Base-by-base conservation (phyloP, 1,140 invertebrate genomes). In the Probaryconus sp. region DNA sequence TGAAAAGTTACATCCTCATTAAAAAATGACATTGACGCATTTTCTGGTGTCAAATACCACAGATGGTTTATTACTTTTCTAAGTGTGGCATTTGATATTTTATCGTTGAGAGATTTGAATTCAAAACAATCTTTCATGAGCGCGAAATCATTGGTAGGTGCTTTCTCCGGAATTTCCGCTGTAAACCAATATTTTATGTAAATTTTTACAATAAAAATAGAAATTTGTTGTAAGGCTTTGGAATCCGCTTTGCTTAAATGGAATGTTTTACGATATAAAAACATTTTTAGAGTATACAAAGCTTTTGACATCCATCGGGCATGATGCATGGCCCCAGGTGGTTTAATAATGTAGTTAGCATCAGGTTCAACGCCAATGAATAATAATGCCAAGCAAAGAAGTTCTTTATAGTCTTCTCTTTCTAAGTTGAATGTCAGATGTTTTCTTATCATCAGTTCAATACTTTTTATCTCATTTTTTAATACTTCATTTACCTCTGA, bases 21-120 rank as follows among this genome's bases (percentile, higher is more conserved):
- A 14, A 53, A 53, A 53, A 53, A 38, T 17, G 48, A 18, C 48
- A 53, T 53, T 38, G 48, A 18, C 31, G 35, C n/a, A 53, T 53
- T 37, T 16, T 38, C 48, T 1, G 48, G 11, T 38, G n/a, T 53
- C 35, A 38, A 28, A 17, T 53, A 53, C 48, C 48, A 53, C 20
- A 38, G 17, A n/a, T 53, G 33, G 17, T 38, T 24, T 5, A 16
- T 26, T 16, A 53, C 10, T 53, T 53, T 53, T 26, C 18, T 53
- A 3, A 53, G 11, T n/a, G 48, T 9, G 1, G 21, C 35, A 2
- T 17, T n/a, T 18, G 48, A 53, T 26, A 53, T 53, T 53, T 38
- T 53, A 5, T 53, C 30, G 21, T 53, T 53, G 7, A 24, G 7
- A 24, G 3, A 24, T 24, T 24, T 24, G 21, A 7, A 24, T 7